Evolutionary conservation across 2,113 vertebrate genomes (phyloP).

Genomic region (Butorides virescens): DNA sequence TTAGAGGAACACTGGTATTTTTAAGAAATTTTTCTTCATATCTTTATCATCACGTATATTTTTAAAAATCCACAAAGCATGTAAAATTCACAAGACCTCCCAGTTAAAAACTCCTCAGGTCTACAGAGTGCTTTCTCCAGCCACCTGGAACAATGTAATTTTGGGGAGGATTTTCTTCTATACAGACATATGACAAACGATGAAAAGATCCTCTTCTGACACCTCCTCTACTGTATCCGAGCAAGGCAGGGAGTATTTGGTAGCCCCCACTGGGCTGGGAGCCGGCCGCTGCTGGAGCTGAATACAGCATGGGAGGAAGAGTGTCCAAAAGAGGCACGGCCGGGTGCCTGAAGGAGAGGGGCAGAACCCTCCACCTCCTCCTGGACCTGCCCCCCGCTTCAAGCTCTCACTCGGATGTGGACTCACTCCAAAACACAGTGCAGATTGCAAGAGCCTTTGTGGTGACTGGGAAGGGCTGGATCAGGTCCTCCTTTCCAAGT

Average conservation of each 20-base stretch:
- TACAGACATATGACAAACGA: neutral
- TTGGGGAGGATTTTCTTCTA: neutral
- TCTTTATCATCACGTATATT: neutral
- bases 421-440: neutral
- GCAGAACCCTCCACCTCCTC: neutral
- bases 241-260: neutral
- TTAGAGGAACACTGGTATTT: neutral
- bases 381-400: neutral
- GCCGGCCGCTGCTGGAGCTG: neutral
- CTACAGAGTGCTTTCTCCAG: neutral
- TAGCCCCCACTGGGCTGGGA: neutral
- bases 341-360: neutral
- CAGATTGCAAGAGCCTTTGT: neutral
- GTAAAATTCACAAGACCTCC: neutral
- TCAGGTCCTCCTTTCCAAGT: neutral
- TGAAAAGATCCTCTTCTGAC: neutral
- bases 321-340: neutral
- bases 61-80: neutral
- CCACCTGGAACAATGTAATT: neutral
- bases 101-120: neutral
- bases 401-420: neutral
- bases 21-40: neutral
- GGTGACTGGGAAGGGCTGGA: neutral
- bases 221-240: neutral
- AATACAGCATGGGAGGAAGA: neutral